These are phyloP conservation scores for Vespertilio murinus DNA, from an alignment of 2,797 vertebrate genomes.

Conservation along the genomic window DNA sequence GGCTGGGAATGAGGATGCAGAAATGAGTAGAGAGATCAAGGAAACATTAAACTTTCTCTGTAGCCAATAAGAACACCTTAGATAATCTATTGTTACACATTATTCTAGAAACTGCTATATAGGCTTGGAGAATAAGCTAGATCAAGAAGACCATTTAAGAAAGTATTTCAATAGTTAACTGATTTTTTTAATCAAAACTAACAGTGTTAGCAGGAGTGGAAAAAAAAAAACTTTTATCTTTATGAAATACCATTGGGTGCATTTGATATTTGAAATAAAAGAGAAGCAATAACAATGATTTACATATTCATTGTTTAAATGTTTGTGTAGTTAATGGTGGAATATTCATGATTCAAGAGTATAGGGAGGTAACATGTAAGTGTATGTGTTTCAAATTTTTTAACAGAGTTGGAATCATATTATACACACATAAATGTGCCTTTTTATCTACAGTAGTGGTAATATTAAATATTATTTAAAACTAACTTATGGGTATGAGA, in stretches of 20 bases:
- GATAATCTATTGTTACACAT: not conserved
- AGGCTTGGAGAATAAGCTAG: not conserved
- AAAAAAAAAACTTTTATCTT: not conserved
- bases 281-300: not conserved
- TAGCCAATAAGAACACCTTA: not conserved
- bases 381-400: slow-evolving; percentile 49
- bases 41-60: not conserved
- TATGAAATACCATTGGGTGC: not conserved
- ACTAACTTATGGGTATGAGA: not conserved
- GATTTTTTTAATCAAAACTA: not conserved
- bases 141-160: not conserved
- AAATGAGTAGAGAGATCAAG: not conserved
- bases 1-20: not conserved
- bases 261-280: not conserved
- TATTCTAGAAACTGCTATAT: not conserved
- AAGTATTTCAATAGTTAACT: not conserved
- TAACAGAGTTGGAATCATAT: slow-evolving; percentile 17
- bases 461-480: slow-evolving; percentile 50
- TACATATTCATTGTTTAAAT: not conserved
- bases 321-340: not conserved
- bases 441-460: not conserved
- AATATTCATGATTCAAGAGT: not conserved
- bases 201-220: not conserved
- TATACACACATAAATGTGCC: not conserved
- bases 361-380: not conserved